Conservation (phyloP, 2,113 vertebrate species). For the Redunca redunca region DNA sequence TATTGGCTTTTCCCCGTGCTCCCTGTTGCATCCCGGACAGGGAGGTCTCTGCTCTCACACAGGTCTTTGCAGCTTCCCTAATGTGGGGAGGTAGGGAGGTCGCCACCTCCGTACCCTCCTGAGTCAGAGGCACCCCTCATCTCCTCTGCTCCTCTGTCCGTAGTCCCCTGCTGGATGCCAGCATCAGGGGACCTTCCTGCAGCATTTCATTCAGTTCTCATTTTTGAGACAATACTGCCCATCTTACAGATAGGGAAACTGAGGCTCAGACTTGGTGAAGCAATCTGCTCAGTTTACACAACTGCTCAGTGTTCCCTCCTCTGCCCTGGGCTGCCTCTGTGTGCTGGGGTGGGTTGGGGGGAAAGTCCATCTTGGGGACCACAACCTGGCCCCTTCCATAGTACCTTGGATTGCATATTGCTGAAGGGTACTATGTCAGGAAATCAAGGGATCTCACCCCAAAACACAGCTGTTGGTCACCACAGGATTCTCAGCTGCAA, state of each 20-base stretch:
- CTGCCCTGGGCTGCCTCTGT: not conserved
- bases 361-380: too few species aligned
- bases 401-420: not conserved
- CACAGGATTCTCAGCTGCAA: not conserved
- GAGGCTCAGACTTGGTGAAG: not conserved
- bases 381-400: not conserved
- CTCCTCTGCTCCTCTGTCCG: not conserved
- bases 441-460: not conserved
- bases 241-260: not conserved
- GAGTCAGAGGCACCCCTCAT: not conserved
- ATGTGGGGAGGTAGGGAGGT: not conserved
- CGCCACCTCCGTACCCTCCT: accelerated
- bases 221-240: not conserved
- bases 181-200: not conserved
- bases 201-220: not conserved
- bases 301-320: too few species aligned
- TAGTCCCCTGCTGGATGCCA: not conserved
- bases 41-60: not conserved
- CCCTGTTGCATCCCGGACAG: not conserved
- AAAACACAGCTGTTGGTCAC: not conserved
- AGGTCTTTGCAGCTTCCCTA: not conserved
- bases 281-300: not conserved
- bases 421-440: not conserved
- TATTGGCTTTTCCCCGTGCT: accelerated
- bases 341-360: not conserved